Evolutionary conservation across 2,113 vertebrate genomes (phyloP).

Genomic region (Myotis davidii): DNA sequence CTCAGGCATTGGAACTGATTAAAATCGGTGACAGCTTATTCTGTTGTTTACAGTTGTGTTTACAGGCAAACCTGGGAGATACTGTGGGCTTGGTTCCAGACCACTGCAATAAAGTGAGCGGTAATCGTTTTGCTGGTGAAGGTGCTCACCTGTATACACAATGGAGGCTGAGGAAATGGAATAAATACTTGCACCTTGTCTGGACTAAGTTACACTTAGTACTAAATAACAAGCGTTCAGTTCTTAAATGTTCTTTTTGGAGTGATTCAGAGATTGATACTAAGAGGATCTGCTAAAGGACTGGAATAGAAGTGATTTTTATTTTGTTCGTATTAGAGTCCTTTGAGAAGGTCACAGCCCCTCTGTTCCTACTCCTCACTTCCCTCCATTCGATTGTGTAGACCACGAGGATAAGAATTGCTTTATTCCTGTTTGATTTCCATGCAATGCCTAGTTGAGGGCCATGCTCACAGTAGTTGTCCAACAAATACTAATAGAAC

Average conservation of each 20-base stretch:
- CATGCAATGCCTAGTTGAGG: background rate
- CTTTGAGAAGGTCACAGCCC: background rate
- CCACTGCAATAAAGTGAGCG: background rate
- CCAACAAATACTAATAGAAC: background rate
- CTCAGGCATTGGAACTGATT: conserved; percentile 10
- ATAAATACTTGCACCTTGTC: background rate
- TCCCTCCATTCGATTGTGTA: background rate
- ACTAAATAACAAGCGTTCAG: background rate
- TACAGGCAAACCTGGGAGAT: background rate
- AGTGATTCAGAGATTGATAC: background rate
- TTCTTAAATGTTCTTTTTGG: conserved; percentile 4
- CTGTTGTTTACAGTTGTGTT: conserved; percentile 1
- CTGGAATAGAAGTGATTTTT: conserved; percentile 8
- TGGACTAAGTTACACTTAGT: background rate
- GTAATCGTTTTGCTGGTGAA: background rate
- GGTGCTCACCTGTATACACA: conserved; percentile 3
- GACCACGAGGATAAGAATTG: background rate
- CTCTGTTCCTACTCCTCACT: background rate
- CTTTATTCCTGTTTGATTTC: background rate
- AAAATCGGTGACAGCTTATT: conserved; percentile 26
- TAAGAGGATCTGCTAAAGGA: background rate
- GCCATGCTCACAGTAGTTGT: background rate
- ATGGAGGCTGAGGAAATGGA: conserved; percentile 16
- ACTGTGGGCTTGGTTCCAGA: background rate
- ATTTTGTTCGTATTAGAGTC: background rate